Base-by-base conservation (phyloP, 1,140 invertebrate species). In the Steinernema feltiae region DNA sequence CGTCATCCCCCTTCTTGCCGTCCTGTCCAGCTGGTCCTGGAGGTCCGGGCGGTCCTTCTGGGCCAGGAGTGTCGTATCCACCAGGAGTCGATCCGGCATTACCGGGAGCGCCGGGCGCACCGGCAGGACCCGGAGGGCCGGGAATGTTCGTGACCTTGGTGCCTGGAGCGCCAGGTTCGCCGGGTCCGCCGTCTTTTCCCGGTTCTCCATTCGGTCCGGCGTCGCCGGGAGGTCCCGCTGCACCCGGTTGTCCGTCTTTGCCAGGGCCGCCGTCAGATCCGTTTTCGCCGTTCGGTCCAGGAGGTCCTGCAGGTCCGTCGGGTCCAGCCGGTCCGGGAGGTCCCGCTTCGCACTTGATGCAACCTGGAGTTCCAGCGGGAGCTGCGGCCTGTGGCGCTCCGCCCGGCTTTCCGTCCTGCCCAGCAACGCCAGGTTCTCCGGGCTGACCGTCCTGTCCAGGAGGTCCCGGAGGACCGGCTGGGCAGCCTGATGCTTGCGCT, bases 251-350 rank as follows among this genome's bases (percentile, higher is more conserved):
- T 63, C 53, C 53, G 3, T 7, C 7, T 3, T 63, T 63, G 7
- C 53, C 53, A 21, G 53, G 53, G 12, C 53, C 24, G 12, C 53
- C 53, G 53, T 7, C 7, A 3, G 7, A 21, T 63, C 53, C 53
- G 24, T 12, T 21, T 3, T 63, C 24, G 24, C 53, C 53, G 24
- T 7, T 3, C 24, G 53, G 53, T 46, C 41, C 12, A 27, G 53
- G 53, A 63, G 53, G 53, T 63, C 53, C 53, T 3, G 53, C 53
- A 3, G 53, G 53, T 15, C 53, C 53, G 53, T 63, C 53, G 53
- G 12, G 12, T 12, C 53, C 53, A n/a, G 15, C 12, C 3, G 53
- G 53, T 17, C 53, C 53, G 7, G 53, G 53, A 63, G 53, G 53
- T 17, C 53, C 53, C 2, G 53, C 53, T 27, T 7, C 7, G 24